phyloP scores from a whole-genome alignment of 2,888 invertebrate genomes.

The Ichneumon xanthorius region DNA sequence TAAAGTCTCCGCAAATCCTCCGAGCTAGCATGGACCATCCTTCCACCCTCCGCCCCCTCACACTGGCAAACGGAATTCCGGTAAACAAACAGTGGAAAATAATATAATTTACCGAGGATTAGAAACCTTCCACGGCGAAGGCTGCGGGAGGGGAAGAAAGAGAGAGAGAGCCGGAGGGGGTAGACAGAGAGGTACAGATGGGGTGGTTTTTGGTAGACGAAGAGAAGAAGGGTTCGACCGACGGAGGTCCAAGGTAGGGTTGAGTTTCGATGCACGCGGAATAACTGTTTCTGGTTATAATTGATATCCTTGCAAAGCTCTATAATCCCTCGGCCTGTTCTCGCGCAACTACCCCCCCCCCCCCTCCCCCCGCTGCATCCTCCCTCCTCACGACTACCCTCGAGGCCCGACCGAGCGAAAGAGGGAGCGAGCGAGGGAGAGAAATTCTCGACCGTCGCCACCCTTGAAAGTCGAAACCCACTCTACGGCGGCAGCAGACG shows the following conservation, averaged over 20 bases:
- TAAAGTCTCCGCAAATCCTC: constrained; percentile 84
- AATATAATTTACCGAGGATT: constrained; percentile 85
- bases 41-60: constrained; percentile 21
- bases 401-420: constrained; percentile 46
- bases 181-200: constrained; percentile 56
- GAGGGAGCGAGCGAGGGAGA: constrained; percentile 39
- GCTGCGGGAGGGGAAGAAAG: constrained; percentile 69
- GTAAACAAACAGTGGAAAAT: constrained; percentile 85
- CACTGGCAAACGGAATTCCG: constrained; percentile 78
- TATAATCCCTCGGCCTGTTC: constrained; percentile 80
- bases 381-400: constrained; percentile 50
- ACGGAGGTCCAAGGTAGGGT: constrained; percentile 63
- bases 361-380: constrained; percentile 9
- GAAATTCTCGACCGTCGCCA: constrained; percentile 76
- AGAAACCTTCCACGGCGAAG: constrained; percentile 73
- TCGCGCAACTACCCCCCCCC: constrained; percentile 48
- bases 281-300: constrained; percentile 85
- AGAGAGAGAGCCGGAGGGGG: constrained; percentile 56
- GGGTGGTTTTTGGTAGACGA: constrained; percentile 74
- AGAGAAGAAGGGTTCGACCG: constrained; percentile 64
- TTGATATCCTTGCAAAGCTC: constrained; percentile 85
- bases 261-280: constrained; percentile 80
- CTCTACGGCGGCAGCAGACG: constrained; percentile 64
- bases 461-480: constrained; percentile 82
- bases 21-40: constrained; percentile 42